Evolutionary conservation across 2,113 vertebrate species (phyloP), one percentile per base, ranked within the genome.

Genomic region (Anguilla japonica): DNA sequence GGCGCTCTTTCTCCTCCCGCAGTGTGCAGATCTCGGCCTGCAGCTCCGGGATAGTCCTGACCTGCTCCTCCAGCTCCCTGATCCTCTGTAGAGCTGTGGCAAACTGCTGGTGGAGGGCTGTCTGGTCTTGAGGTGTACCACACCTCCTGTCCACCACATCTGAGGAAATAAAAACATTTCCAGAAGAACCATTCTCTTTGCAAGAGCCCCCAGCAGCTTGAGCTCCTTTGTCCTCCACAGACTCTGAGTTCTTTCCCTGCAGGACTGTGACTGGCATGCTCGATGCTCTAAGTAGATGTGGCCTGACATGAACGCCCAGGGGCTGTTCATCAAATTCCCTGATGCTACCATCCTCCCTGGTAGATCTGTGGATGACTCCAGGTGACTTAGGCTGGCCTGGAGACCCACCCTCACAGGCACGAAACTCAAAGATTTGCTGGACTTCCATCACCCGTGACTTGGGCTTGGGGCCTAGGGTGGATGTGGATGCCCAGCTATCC

Each of bases 211-310:
- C 89, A 34, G 0, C 79, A 60, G 14, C 84, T 2, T 85, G 84
- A 79, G 6, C 78, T 20, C 82, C 91, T 20, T 88, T 93, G 88
- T 92, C 96, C 26, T 92, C 95, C 0, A 41, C 87, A 43, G 91
- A 93, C 83, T 95, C 95, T 0, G 91, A 94, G 57, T 87, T 90
- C 88, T 95, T 97, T 41, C 94, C 92, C 2, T 96, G 96, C 0
- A 92, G 96, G 81, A 98, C 94, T 0, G 97, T 95, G 0, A 96
- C 95, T 0, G 98, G 98, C 97, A 99, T 96, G 94, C 98, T 99
- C 81, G 97, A 97, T 0, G 98, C 96, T 89, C 98, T 93, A 43
- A 98, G 91, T 46, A 99, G 94, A 90, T 98, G 97, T 0, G 98
- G 98, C n/a, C 97, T 96, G 1, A 91, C 93, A 53, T 94, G 93